Base-by-base conservation (phyloP, 2,113 vertebrate genomes). In the Cricetomys ansorgei region DNA sequence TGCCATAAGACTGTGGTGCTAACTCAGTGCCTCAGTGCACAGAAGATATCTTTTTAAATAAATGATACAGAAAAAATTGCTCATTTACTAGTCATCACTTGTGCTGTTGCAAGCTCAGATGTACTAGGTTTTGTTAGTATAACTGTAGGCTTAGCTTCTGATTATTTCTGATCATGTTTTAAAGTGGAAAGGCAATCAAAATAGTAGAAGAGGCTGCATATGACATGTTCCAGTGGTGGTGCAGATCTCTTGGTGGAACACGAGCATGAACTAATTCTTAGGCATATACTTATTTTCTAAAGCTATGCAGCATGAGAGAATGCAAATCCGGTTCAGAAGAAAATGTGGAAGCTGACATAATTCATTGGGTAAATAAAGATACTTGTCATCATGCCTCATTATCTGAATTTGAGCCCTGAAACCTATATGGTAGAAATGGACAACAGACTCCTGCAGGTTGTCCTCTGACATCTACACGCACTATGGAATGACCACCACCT, bases 1-100 rank as follows among this genome's bases (percentile, higher is more conserved):
- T 43, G 9, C 25, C 43, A 13, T 2, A 50, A 4, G 19, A 1
- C 17, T 3, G 40, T 7, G 45, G 45, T 5, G 0, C 45, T 16
- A 0, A 27, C 27, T 21, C 0, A 0, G 37, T 5, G 12, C 21
- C 13, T 67, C 37, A 34, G 21, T 25, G 1, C 11, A 72, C 2
- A 15, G 7, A 53, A 50, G 50, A n/a, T 19, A 8, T 4, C 48
- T 89, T 23, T n/a, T 25, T 17, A 53, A 84, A 27, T 9, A 40
- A 53, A 57, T 1, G 5, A 8, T 15, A 0, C 31, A 59, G 37
- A 40, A 57, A n/a, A 59, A 72, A 37, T 34, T 34, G 2, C 7
- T 43, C 25, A 12, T 3, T 45, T 48, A n/a, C 9, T 3, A 0
- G 3, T 9, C 11, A 1, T 76, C 15, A 31, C 19, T 12, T 92